These are phyloP conservation scores for Stegostoma tigrinum DNA, from an alignment of 2,113 vertebrate species.

Conservation along the genomic window DNA sequence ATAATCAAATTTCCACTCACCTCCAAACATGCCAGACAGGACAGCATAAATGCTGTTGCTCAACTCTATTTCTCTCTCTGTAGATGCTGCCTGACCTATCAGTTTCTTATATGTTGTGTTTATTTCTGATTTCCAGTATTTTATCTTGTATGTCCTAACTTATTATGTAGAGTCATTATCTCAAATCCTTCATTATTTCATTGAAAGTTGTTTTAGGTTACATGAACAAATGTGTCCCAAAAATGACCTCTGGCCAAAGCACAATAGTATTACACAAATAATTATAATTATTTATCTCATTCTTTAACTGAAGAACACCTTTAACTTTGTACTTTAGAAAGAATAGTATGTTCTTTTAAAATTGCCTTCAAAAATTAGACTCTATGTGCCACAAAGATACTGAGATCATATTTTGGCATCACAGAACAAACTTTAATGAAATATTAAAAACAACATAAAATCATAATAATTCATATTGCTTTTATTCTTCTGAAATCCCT, in stretches of 20 bases:
- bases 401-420: slow-evolving; percentile 19
- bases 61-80: background rate
- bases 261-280: background rate
- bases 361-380: background rate
- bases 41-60: background rate
- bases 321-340: background rate
- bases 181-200: background rate
- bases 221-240: background rate
- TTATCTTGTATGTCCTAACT: background rate
- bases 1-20: background rate
- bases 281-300: slow-evolving; percentile 13
- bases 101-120: background rate
- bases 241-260: background rate
- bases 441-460: slow-evolving; percentile 5
- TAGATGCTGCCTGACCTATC: background rate
- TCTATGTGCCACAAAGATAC: background rate
- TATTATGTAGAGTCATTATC: background rate
- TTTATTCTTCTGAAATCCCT: background rate
- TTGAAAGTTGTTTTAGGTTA: background rate
- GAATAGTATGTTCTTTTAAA: background rate
- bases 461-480: background rate
- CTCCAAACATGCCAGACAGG: background rate
- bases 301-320: background rate
- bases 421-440: background rate
- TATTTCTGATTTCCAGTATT: background rate